phyloP scores from a whole-genome alignment of 2,797 vertebrate species.

The Kryptolebias ocellatus region DNA sequence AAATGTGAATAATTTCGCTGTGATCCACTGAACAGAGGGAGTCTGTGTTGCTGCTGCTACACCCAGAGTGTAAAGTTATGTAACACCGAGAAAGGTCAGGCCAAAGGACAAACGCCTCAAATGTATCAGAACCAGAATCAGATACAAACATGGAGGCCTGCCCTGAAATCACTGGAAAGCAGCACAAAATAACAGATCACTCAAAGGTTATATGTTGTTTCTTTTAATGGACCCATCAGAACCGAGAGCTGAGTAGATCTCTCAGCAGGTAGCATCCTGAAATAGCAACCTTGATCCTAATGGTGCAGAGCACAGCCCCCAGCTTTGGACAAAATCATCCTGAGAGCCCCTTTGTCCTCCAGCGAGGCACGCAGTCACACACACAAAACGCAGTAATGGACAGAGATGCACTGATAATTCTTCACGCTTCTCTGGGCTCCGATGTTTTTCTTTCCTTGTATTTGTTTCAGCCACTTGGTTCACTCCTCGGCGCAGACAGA shows the following conservation, averaged over 20 bases:
- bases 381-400: slow-evolving; percentile 39
- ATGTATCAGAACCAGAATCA: slow-evolving; percentile 3
- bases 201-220: slow-evolving; percentile 37
- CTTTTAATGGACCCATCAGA: slow-evolving; percentile 70
- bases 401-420: slow-evolving; percentile 15
- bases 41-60: not conserved
- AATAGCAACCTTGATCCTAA: slow-evolving; percentile 82
- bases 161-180: slow-evolving; percentile 19
- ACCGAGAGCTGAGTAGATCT: slow-evolving; percentile 71
- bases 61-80: slow-evolving; percentile 15
- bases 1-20: not conserved
- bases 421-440: slow-evolving; percentile 38
- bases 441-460: slow-evolving; percentile 42
- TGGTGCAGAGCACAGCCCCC: slow-evolving; percentile 70
- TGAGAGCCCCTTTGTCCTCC: slow-evolving; percentile 64
- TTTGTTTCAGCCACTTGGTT: slow-evolving; percentile 23
- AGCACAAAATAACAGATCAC: slow-evolving; percentile 26
- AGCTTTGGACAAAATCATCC: slow-evolving; percentile 70
- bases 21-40: not conserved
- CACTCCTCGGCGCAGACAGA: slow-evolving; percentile 46
- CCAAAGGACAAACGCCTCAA: slow-evolving; percentile 14
- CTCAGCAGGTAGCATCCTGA: slow-evolving; percentile 76
- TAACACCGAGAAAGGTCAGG: slow-evolving; percentile 11
- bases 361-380: slow-evolving; percentile 42
- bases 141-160: not conserved